Evolutionary conservation across 2,797 vertebrate species (phyloP), one percentile per base, ranked within the genome.

Genomic region (Chloroceryle amazona): DNA sequence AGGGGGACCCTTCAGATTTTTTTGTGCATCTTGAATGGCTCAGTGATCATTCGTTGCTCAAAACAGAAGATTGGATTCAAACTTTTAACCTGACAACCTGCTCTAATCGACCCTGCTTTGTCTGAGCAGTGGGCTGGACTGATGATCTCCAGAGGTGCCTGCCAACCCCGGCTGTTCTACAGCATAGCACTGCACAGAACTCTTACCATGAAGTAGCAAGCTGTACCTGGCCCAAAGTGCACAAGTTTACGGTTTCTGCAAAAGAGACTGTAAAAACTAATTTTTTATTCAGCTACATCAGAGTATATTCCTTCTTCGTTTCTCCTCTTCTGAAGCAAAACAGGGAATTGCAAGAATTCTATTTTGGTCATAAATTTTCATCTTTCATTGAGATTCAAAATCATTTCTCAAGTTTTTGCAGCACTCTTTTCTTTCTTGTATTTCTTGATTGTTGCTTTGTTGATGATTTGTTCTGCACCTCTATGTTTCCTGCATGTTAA

Each of bases 21-120:
- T 75, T 21, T 20, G 29, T 0, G 0, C 8, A 39, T 19, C 33
- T 31, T 26, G 35, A 88, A 31, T 0, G 1, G 39, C 21, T 74
- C 61, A 46, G 22, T 25, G 49, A 57, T 55, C 2, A 0, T 71
- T 62, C 22, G 46, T 22, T 18, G 54, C 21, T 52, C 35, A 85
- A n/a, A 81, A 16, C 2, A 72, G 79, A 78, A 63, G 8, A 33
- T 1, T 78, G 51, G 25, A 58, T 37, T 91, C 66, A 60, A 51
- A n/a, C n/a, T 19, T 88, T 19, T 39, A 57, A 54, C 29, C 18
- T 44, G 35, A 35, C 22, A 26, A 49, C 29, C 39, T 84, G 73
- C 33, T 76, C 47, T 25, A 14, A n/a, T 10, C 4, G 4, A 11
- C 25, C 29, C 23, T 57, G 60, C 71, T 60, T 41, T 37, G 35